phyloP scores from a whole-genome alignment of 2,888 invertebrate genomes.

The Diachrysia chrysitis region DNA sequence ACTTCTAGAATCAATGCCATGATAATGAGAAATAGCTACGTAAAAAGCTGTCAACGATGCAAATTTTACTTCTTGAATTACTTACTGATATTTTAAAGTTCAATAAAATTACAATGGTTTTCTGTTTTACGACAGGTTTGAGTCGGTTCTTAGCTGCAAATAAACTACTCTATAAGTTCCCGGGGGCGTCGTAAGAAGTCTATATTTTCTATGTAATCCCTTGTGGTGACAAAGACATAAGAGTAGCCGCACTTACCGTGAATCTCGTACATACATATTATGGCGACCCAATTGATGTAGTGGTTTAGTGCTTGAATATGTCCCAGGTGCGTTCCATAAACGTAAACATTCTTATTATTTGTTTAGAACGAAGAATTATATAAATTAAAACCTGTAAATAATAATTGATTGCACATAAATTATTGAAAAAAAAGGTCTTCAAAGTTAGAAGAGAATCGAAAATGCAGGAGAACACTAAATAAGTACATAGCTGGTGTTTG shows the following conservation, averaged over 20 bases:
- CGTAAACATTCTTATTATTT: constrained; percentile 2
- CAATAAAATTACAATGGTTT: too few species aligned
- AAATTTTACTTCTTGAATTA: too few species aligned
- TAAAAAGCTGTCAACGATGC: too few species aligned
- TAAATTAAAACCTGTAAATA: too few species aligned
- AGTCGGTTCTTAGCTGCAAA: background rate
- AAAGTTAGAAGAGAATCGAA: too few species aligned
- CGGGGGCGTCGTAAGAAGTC: constrained; percentile 40
- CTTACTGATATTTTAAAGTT: too few species aligned
- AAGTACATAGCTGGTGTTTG: too few species aligned
- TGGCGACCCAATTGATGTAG: background rate
- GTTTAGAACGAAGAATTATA: background rate
- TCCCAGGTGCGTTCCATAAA: background rate
- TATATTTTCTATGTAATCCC: constrained; percentile 2
- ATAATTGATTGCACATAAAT: too few species aligned
- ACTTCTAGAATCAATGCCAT: too few species aligned
- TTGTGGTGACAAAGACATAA: constrained; percentile 9
- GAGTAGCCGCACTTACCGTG: background rate
- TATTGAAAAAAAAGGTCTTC: too few species aligned
- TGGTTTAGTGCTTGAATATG: background rate
- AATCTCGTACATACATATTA: background rate
- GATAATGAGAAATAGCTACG: too few species aligned
- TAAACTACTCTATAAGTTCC: constrained; percentile 35
- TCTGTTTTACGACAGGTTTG: background rate
- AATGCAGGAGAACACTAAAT: too few species aligned